Evolutionary conservation across 2,113 vertebrate genomes (phyloP), one percentile per base, ranked within the genome.

Genomic region (Lepus timidus): DNA sequence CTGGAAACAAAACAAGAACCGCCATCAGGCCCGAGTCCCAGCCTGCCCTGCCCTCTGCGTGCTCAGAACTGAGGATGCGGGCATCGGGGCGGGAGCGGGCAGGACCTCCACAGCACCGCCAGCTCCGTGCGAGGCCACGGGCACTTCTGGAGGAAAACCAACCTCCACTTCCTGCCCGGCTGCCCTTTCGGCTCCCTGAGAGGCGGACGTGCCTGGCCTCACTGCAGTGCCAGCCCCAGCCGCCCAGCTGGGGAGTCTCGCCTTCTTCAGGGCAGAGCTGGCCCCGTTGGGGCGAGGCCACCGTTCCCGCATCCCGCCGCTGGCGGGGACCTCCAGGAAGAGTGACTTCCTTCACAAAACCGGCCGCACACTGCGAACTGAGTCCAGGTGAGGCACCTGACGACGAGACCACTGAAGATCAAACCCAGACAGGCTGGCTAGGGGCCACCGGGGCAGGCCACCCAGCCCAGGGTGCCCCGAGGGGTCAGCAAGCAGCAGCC

Each of bases 141-240:
- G 93, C 51, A 31, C 74, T 96, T 97, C 93, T 93, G 61, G 75
- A 97, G 89, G 97, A 96, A 98, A 93, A 95, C 1, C 96, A 97
- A 95, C 87, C 82, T 97, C 49, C 3, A 25, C 90, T 98, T 98
- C 97, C 98, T 98, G 98, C 95, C 16, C 82, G 29, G 79, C 4
- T 52, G 93, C 91, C 29, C 71, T 87, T 81, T 52, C 68, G 74
- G 83, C 93, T 68, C 86, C 79, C 75, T 71, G 67, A n/a, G 31
- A 95, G 0, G 58, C 93, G 85, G 95, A 98, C 97, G 97, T 98
- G 98, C 97, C 61, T 29, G 16, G 95, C 90, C 93, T 96, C 98
- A 98, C 97, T 0, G 0, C 10, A 71, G 96, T 78, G 44, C 44
- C 44, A 44, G 90, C 96, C 84, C 85, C 79, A 97, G 96, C 80